A percentile compares a stretch with the other conserved stretches of the same genome.
Conservation (phyloP, 2,797 vertebrate species). For the Epinephelus coioides region DNA sequence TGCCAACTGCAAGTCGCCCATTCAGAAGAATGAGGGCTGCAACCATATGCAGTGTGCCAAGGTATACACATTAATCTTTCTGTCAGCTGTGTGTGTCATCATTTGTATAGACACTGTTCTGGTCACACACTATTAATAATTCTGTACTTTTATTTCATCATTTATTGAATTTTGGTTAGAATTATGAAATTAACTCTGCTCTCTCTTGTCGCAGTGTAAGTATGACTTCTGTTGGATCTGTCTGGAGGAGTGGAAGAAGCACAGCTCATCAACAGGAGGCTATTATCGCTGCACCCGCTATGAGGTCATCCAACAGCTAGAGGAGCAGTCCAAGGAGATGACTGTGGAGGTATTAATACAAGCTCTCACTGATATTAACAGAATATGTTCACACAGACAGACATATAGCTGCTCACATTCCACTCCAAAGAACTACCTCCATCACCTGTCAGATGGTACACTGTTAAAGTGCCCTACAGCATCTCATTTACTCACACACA, state of each 20-base stretch:
- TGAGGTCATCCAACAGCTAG: conserved; percentile 97
- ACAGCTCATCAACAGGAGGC: conserved; percentile 98
- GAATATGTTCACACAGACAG: background rate
- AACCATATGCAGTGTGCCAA: conserved; percentile 99
- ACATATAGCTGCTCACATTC: conserved; percentile 11
- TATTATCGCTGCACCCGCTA: conserved; percentile 99
- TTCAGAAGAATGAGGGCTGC: conserved; percentile 99
- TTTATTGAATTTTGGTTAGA: background rate
- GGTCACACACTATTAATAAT: background rate
- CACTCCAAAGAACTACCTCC: background rate
- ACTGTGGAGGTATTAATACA: conserved; percentile 91
- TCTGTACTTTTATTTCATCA: conserved; percentile 2
- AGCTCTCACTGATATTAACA: background rate
- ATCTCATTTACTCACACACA: background rate
- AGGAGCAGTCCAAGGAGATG: conserved; percentile 99
- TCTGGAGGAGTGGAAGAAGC: conserved; percentile 99
- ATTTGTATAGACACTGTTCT: background rate
- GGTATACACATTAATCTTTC: conserved; percentile 54
- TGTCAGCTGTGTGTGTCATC: conserved; percentile 15
- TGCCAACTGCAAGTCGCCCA: conserved; percentile 99
- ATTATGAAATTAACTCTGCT: background rate
- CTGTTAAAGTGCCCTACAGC: background rate
- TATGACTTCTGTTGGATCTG: conserved; percentile 99
- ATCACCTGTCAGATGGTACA: conserved; percentile 1
- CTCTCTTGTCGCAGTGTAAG: conserved; percentile 89